Evolutionary conservation across 2,888 invertebrate genomes (phyloP).

Genomic region (Camptogramma bilineatum): DNA sequence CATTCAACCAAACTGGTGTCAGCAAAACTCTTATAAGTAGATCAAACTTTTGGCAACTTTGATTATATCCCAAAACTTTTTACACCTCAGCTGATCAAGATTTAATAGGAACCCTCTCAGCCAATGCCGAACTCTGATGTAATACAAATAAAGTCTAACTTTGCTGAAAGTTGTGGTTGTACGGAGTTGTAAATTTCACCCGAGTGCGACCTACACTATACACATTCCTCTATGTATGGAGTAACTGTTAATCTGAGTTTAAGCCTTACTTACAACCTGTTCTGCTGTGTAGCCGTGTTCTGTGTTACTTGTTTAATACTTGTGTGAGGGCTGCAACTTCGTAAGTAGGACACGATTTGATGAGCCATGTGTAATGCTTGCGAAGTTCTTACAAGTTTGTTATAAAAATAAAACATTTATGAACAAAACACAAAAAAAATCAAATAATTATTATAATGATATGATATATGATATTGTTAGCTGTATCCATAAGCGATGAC

Average conservation of each 20-base stretch:
- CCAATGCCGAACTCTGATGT: conserved; percentile 6
- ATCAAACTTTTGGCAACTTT: conserved; percentile 19
- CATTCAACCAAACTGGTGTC: background rate
- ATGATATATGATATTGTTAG: too few relatives aligned
- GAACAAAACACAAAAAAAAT: background rate
- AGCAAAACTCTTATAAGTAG: background rate
- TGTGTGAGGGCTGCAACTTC: conserved; percentile 9
- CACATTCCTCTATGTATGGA: conserved; percentile 43
- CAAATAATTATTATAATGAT: too few relatives aligned
- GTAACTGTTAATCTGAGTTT: conserved; percentile 46
- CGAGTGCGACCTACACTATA: conserved; percentile 43
- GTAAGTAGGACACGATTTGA: conserved; percentile 12
- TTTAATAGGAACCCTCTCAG: conserved; percentile 20
- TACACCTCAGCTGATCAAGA: conserved; percentile 25
- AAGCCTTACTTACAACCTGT: conserved; percentile 46
- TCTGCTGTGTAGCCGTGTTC: conserved; percentile 38
- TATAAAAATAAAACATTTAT: background rate
- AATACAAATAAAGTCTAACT: conserved; percentile 12
- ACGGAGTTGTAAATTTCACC: conserved; percentile 52
- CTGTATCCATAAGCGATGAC: too few relatives aligned
- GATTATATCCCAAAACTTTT: conserved; percentile 15
- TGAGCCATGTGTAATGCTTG: conserved; percentile 1
- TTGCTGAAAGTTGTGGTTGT: conserved; percentile 20
- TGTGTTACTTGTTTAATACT: conserved; percentile 22
- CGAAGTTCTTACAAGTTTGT: background rate